Evolutionary conservation across 2,797 vertebrate species (phyloP), one percentile per base, ranked within the genome.

Genomic region (Enteromius treurensis): DNA sequence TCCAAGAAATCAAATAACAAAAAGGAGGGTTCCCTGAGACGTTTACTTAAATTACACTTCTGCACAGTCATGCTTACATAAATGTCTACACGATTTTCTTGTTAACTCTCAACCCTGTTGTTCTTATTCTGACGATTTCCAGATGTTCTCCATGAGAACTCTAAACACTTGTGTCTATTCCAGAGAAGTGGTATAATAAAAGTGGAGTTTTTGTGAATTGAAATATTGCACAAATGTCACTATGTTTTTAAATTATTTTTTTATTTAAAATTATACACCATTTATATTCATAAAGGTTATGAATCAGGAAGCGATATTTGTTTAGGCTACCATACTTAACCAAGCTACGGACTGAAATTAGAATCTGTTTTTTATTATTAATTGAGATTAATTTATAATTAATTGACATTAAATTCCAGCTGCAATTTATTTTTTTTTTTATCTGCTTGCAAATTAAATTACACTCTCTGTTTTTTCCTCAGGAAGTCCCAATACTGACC

Each of bases 71-170:
- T 17, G 9, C 14, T 76, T 42, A 17, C 21, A 74, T 34, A 34
- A 83, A 70, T 64, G 51, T 67, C 47, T 77, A 58, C 76, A 60
- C 5, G 17, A 67, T 81, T 45, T 69, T 49, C 68, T 37, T 37
- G 64, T 65, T 73, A 49, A 60, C 51, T 42, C 40, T 23, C 19
- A 5, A 42, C 4, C 1, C 74, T 37, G 19, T 10, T 26, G 26
- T 49, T 67, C 7, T 42, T 77, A 74, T 42, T 8, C 73, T 85
- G 37, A 80, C n/a, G 68, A 26, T 68, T 37, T 83, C 76, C 71
- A 83, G 65, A 87, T 87, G 83, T 73, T 80, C 19, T 23, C 5
- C 21, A 37, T 23, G 4, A 74, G 32, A 3, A 0, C 4, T 4
- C 40, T 40, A 40, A 40, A 76, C 2, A 76, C 53, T n/a, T 37